Evolutionary conservation across 1,140 invertebrate genomes (phyloP).

Genomic region (Lycorma delicatula): DNA sequence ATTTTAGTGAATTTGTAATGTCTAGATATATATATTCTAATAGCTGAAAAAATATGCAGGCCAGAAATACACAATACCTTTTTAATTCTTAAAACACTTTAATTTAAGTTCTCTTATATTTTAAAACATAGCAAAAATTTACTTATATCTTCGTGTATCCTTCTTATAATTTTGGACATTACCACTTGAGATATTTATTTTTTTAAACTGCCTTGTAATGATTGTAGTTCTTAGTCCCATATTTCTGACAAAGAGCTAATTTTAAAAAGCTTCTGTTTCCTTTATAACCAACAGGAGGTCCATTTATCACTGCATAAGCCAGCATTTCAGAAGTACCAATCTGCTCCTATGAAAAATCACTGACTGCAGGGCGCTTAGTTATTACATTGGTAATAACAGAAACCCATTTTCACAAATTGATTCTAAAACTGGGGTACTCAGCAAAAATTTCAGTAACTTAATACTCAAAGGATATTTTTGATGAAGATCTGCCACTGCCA

Average conservation of each 20-base stretch:
- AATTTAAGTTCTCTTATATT: too few relatives aligned
- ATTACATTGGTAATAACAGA: constrained; percentile 4
- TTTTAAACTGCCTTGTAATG: too few relatives aligned
- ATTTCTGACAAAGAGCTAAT: not conserved
- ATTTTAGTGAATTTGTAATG: too few relatives aligned
- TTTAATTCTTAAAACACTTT: too few relatives aligned
- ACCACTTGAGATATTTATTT: too few relatives aligned
- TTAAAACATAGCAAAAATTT: too few relatives aligned
- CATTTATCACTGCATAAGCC: not conserved
- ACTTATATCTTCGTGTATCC: too few relatives aligned
- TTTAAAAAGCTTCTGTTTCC: not conserved
- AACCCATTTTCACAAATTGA: not conserved
- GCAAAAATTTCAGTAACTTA: not conserved
- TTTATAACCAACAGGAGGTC: constrained; percentile 5
- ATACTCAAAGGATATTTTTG: not conserved
- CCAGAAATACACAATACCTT: too few relatives aligned
- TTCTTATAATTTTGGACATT: too few relatives aligned
- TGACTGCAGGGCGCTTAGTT: not conserved
- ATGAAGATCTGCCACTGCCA: not conserved
- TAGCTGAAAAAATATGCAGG: too few relatives aligned
- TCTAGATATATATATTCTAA: too few relatives aligned
- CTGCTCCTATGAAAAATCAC: not conserved
- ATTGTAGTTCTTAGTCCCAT: too few relatives aligned
- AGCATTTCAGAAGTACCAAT: constrained; percentile 1
- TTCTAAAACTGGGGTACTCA: not conserved